Evolutionary conservation across 2,888 invertebrate genomes (phyloP), one percentile per base, ranked within the genome.

Genomic region (Patella caerulea): DNA sequence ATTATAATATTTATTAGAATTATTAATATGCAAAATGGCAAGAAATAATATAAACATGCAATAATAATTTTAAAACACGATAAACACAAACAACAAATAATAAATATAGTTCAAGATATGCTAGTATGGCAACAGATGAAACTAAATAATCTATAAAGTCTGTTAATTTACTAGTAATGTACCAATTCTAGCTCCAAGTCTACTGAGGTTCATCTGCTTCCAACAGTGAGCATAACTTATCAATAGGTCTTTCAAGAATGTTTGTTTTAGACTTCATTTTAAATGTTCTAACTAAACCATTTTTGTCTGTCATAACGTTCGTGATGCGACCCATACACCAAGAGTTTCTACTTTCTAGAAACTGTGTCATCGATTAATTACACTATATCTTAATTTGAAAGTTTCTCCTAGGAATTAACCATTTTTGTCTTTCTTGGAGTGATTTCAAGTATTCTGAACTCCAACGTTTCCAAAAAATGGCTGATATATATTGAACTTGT

Each of bases 401-500:
- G 72, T 75, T 72, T 15, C 55, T 54, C 34, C 59, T 59, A 59
- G 59, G 59, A 59, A 59, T n/a, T 2, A 55, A 17, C 81, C 78
- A 80, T 29, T 78, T 79, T 29, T 78, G 78, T 56, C 81, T 53
- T 73, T 76, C 72, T 45, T 81, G 81, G 9, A 78, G 74, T n/a
- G 53, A 17, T 3, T 74, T 55, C 15, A 81, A 53, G 74, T 80
- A 80, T 71, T 80, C 78, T 15, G 71, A 55, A 9, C 56, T 15
- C 79, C 79, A 83, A 19, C 81, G 54, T 15, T 55, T 72, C 81
- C 82, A 81, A 69, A 81, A 80, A 45, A 79, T 29, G 71, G 81
- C 76, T n/a, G 83, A 73, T 24, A 82, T 14, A 69, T 82, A 82
- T 53, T 83, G 83, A 11, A 83, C 73, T 75, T 82, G 82, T 17